Percentiles rank a stretch among this genome's conserved stretches.
Conservation (phyloP, 92 coral and sea anemone genomes). For the Porites divaricata region DNA sequence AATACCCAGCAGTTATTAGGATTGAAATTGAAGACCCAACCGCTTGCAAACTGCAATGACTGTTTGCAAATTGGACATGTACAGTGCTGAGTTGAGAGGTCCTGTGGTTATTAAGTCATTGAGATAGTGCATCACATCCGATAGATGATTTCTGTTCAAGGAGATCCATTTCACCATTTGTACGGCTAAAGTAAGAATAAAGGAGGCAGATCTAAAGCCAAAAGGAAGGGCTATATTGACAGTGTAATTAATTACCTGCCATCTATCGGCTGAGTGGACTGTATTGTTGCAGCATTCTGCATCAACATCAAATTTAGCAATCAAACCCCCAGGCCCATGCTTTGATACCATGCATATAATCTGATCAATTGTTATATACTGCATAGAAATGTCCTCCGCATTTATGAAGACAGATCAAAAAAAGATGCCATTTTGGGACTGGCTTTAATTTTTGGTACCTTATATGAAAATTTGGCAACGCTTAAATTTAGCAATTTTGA, state of each 20-base stretch:
- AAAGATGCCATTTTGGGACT: no score
- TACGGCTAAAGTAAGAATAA: neutral
- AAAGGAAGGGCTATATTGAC: neutral
- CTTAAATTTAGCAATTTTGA: no score
- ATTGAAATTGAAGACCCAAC: neutral
- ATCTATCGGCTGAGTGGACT: neutral
- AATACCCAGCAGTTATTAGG: neutral
- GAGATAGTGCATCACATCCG: neutral
- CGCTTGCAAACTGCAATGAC: neutral
- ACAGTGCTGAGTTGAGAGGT: neutral
- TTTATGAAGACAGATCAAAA: no score
- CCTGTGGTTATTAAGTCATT: neutral
- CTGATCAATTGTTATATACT: no score
- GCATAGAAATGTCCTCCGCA: no score
- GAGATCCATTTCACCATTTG: neutral
- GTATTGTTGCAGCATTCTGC: neutral
- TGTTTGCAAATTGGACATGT: neutral
- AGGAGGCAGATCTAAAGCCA: neutral
- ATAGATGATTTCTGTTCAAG: neutral
- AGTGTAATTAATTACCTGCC: neutral
- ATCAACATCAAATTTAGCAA: no score
- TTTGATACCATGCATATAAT: no score
- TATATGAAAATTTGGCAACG: no score
- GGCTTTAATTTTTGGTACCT: no score
- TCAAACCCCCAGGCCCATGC: no score